phyloP scores from a whole-genome alignment of 2,888 invertebrate species.

The Lasioglossum marginatum region DNA sequence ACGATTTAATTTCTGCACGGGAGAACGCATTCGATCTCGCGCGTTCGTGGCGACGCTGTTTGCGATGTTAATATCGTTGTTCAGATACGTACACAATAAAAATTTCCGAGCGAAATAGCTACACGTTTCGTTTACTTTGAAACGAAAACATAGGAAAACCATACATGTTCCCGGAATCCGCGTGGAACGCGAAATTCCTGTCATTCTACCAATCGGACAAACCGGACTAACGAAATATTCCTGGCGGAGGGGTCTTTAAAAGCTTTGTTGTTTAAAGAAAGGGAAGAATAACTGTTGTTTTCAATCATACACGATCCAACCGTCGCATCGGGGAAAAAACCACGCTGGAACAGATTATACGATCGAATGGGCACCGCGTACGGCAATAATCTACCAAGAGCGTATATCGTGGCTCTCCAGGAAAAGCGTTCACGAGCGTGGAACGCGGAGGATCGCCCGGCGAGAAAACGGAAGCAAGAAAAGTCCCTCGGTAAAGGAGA shows the following conservation, averaged over 20 bases:
- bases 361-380: slow-evolving; percentile 37
- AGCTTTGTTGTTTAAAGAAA: background rate
- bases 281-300: background rate
- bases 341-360: slow-evolving; percentile 25
- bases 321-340: background rate
- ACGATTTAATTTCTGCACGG: background rate
- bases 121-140: background rate
- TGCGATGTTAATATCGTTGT: background rate
- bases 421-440: slow-evolving; percentile 14
- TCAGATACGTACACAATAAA: background rate
- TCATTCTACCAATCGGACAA: background rate
- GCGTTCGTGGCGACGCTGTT: background rate
- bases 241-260: background rate
- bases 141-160: background rate
- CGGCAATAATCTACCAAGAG: slow-evolving; percentile 52
- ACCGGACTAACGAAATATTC: background rate
- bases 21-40: background rate
- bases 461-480: background rate
- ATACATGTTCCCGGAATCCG: background rate
- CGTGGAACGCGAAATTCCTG: background rate
- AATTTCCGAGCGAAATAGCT: background rate
- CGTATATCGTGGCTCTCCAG: slow-evolving; percentile 39
- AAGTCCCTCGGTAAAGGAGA: background rate
- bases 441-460: slow-evolving; percentile 7
- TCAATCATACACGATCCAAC: background rate